Conservation (phyloP, 2,797 vertebrate species). For the Chiropotes sagulatus region DNA sequence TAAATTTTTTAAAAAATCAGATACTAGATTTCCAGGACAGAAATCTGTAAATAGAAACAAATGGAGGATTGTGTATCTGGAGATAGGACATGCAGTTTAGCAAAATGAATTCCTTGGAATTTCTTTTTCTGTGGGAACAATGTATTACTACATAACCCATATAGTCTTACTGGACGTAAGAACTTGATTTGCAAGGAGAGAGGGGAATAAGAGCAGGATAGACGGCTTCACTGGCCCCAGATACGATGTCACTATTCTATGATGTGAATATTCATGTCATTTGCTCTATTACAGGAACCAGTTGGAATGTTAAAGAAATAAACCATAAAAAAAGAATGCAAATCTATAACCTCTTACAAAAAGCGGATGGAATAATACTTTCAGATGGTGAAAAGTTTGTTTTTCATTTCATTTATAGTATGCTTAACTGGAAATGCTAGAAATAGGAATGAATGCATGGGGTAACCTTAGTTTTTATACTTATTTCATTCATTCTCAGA, state of each 20-base stretch:
- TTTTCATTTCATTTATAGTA: not conserved
- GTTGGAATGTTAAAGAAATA: not conserved
- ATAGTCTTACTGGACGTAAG: not conserved
- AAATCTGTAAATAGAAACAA: conserved; percentile 35
- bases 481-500: not conserved
- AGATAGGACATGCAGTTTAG: not conserved
- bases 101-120: not conserved
- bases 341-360: not conserved
- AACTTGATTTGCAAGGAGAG: not conserved
- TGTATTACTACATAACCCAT: not conserved
- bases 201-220: not conserved
- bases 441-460: not conserved
- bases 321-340: not conserved
- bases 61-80: not conserved
- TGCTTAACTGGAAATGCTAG: not conserved
- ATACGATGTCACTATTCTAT: not conserved
- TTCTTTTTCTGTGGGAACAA: conserved; percentile 19
- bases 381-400: not conserved
- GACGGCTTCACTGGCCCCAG: not conserved
- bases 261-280: not conserved
- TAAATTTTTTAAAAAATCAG: not conserved
- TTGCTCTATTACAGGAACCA: not conserved
- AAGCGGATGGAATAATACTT: not conserved
- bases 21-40: not conserved
- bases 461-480: conserved; percentile 21